Evolutionary conservation across 2,888 invertebrate species (phyloP), one percentile per base, ranked within the genome.

Genomic region (Mimas tiliae): DNA sequence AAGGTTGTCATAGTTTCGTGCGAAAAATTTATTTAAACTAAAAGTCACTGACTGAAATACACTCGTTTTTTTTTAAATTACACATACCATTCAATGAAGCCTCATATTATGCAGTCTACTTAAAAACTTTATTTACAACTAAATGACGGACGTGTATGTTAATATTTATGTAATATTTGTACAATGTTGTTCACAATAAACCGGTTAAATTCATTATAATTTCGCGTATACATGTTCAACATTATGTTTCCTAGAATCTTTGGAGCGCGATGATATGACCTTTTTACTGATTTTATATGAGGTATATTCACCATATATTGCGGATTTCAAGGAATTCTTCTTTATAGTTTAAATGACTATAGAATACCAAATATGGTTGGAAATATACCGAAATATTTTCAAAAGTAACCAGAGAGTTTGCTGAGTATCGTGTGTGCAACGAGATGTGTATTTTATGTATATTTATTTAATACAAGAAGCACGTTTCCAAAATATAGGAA

Each of bases 251-350:
- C 42, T 58, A 58, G 55, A 55, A 55, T 34, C 55, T 27, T 58
- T 58, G 12, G 66, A 66, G 71, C 71, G 69, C 70, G 66, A 65
- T 64, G 68, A 64, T 64, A 65, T 69, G 62, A 69, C 65, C 69
- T 67, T 68, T 71, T 68, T 67, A 64, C 66, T 55, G 66, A 27
- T 67, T 66, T 68, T 34, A 67, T 65, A 66, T 67, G 67, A 52
- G 63, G 27, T 55, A 16, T 19, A 16, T 38, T 58, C 8, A 11
- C 58, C 38, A 58, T 16, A 58, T 8, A 16, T 11, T 19, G 16
- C 4, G 19, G 11, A 12, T 58, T 42, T 6, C 3, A n/a, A 8
- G 33, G 53, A 53, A 3, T 55, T 34, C 7, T 34, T 55, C 0
- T 9, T 34, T 55, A 34, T 9, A 2, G 16, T 34, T 55, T 34